Evolutionary conservation across 2,797 vertebrate species (phyloP), one percentile per base, ranked within the genome.

Genomic region (Myotis daubentonii): DNA sequence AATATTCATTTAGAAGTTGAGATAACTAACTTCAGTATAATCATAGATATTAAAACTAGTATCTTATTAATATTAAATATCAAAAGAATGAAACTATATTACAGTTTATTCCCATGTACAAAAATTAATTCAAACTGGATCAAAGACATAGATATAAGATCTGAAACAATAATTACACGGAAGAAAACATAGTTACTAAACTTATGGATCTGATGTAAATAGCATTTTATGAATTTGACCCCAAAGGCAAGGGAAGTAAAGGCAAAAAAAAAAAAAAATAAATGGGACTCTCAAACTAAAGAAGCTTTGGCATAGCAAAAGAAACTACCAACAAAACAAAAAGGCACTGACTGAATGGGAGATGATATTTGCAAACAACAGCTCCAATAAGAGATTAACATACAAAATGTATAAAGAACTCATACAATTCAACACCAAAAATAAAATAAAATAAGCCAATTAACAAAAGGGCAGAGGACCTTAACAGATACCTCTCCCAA

Each of bases 1-100:
- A 81, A 80, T 88, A 72, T 41, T 80, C 30, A 49, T n/a, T 80
- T 76, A 85, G 47, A 90, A 84, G 94, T 53, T 81, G 68, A 83
- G 57, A 93, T 25, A 25, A 72, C 15, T 53, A 76, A 68, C 55
- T 68, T 93, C 8, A 57, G 33, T 57, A 65, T 76, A 44, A 84
- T 68, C 44, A 76, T 33, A 92, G 62, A 49, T 74, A 90, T 36
- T 76, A 81, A 94, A 89, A 60, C 0, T 86, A 91, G 36, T 68
- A 65, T 62, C 28, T 62, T 62, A 30, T 15, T 62, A 30, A 62
- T 62, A 30, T 62, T 62, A 62, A 62, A 30, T 62, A 62, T 62
- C 25, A 30, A 62, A 62, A 62, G 11, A 62, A 62, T 62, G 28
- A 62, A 62, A 62, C 28, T 62, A 62, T 25, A 62, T 62, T 62